A percentile compares a stretch with the other conserved stretches of the same genome.
Evolutionary conservation across 2,113 vertebrate species (phyloP).

Genomic region (Pelobates fuscus): DNA sequence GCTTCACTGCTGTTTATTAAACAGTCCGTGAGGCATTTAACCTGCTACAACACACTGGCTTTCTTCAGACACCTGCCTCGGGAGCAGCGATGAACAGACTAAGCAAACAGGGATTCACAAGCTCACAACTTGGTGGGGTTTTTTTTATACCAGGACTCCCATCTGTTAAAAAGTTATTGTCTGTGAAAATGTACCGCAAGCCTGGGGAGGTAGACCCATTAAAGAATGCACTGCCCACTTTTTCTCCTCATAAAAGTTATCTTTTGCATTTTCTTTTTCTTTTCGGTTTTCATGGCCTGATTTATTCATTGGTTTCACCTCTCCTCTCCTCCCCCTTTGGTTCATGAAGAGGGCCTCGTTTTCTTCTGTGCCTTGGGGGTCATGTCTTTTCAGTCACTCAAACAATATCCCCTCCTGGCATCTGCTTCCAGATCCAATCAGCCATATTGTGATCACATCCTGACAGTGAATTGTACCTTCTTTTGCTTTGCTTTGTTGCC

Average conservation of each 20-base stretch:
- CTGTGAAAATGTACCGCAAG: constrained; percentile 79
- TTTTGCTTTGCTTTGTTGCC: constrained; percentile 85
- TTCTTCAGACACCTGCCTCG: constrained; percentile 84
- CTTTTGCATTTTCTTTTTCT: constrained; percentile 87
- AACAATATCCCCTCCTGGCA: constrained; percentile 81
- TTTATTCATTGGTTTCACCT: constrained; percentile 99
- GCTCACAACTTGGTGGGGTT: constrained; percentile 69
- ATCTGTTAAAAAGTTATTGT: constrained; percentile 96
- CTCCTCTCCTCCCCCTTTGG: constrained; percentile 76
- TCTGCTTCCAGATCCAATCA: constrained; percentile 86
- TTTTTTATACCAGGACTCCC: constrained; percentile 79
- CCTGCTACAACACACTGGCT: constrained; percentile 61
- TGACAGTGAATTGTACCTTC: constrained; percentile 83
- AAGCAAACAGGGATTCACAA: constrained; percentile 83
- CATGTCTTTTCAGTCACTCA: constrained; percentile 82
- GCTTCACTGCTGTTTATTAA: constrained; percentile 57
- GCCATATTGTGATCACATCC: constrained; percentile 87
- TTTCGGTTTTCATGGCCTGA: constrained; percentile 85
- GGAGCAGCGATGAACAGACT: constrained; percentile 68
- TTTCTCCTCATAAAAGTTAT: constrained; percentile 76
- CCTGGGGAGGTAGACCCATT: constrained; percentile 66
- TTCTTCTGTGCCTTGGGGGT: constrained; percentile 76
- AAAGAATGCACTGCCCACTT: constrained; percentile 68
- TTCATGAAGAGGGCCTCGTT: constrained; percentile 76
- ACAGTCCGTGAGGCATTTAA: constrained; percentile 63